phyloP scores from a whole-genome alignment of 2,113 vertebrate genomes.

The Labeo rohita region DNA sequence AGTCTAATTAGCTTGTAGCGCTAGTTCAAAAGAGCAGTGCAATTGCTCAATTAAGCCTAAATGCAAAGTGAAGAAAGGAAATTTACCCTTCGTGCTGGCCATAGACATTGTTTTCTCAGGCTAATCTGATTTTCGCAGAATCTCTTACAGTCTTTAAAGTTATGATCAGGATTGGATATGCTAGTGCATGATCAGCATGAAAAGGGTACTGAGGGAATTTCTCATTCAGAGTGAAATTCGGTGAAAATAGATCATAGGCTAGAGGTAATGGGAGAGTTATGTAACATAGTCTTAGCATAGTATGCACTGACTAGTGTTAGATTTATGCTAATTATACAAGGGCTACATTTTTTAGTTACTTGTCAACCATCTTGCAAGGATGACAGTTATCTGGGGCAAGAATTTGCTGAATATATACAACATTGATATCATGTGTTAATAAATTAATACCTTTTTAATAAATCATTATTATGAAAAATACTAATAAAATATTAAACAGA shows the following conservation, averaged over 20 bases:
- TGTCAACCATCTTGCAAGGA: neutral
- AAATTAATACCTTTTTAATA: neutral
- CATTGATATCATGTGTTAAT: neutral
- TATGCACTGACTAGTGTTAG: neutral
- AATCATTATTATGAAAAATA: neutral
- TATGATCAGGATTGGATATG: neutral
- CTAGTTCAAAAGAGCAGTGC: slow-evolving; percentile 51
- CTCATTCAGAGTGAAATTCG: neutral
- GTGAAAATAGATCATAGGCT: neutral
- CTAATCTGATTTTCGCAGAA: neutral
- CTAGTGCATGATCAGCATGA: neutral
- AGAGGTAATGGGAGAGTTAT: neutral
- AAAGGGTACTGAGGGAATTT: neutral
- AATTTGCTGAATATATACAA: neutral
- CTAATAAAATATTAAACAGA: neutral
- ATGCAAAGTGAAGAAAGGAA: slow-evolving; percentile 5
- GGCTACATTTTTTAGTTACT: neutral
- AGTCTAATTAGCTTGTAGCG: slow-evolving; percentile 54
- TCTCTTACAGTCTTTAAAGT: neutral
- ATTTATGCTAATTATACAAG: neutral
- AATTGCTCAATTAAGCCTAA: slow-evolving; percentile 55
- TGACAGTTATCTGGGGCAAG: neutral
- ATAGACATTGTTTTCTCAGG: neutral
- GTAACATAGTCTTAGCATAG: neutral
- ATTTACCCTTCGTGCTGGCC: slow-evolving; percentile 34